Base-by-base conservation (phyloP, 1,140 invertebrate genomes). In the Mylabris phalerata region DNA sequence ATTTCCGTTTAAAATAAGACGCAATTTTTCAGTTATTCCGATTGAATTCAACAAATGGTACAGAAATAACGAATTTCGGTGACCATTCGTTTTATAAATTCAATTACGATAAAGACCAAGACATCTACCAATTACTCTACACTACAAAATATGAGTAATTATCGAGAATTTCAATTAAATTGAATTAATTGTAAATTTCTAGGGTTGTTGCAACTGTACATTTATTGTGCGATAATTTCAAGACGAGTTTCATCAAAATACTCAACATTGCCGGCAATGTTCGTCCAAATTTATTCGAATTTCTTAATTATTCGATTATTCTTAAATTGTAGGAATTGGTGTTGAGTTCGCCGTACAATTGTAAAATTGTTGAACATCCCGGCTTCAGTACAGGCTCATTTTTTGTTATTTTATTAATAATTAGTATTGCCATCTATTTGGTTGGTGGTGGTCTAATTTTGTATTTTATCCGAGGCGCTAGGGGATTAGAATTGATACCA, bases 381-480 rank as follows among this genome's bases (percentile, higher is more conserved):
- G 58, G 60, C 7, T 26, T 68, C 26, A 73, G 72, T 60, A 64
- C 57, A 10, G 71, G 70, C 25, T 66, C 69, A 24, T 59, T 63
- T 9, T 10, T 42, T 11, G 4, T 42, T 9, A 64, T 73, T 48
- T 50, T 72, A 6, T 52, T 71, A 11, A 62, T 71, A 46, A 56
- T 68, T 9, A 26, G 55, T 40, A 26, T 50, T 41, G 25, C 52
- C 2, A 48, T 67, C 40, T 73, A 73, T 51, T 66, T 73, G 47
- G 9, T 73, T 51, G 68, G 68, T 19, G 80, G 80, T 42, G 73
- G 74, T 62, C 72, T 75, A 40, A 75, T 79, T 0, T 77, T 79
- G 68, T 77, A 79, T 68, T 82, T 80, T 66, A 63, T 79, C 9
- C 77, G 80, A 75, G 80, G 80, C 13, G 80, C 80, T 6, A 75